phyloP scores from a whole-genome alignment of 2,888 invertebrate genomes.

The Liodrosophila aerea region DNA sequence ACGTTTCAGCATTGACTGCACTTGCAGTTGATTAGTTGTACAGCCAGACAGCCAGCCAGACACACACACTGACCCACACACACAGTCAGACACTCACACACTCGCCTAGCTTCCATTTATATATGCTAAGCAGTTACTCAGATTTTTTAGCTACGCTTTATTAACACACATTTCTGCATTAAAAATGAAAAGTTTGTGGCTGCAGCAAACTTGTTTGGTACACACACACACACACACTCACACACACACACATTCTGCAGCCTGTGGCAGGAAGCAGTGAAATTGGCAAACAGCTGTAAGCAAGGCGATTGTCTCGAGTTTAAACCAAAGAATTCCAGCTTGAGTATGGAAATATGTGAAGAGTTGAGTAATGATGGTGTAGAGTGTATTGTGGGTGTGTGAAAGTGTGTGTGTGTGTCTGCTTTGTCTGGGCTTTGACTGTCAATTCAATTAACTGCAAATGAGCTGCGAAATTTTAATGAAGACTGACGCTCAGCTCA shows the following conservation, averaged over 20 bases:
- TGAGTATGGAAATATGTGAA: not conserved
- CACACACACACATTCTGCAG: not conserved
- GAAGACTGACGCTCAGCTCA: conserved; percentile 24
- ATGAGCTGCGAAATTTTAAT: conserved; percentile 42
- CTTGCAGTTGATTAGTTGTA: conserved; percentile 60
- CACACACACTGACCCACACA: not conserved
- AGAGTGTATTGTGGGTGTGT: not conserved
- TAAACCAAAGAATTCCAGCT: conserved; percentile 10
- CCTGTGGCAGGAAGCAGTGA: not conserved
- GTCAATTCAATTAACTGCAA: conserved; percentile 42
- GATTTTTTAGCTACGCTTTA: conserved; percentile 45
- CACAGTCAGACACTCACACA: conserved; percentile 7
- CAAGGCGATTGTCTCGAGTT: too few species aligned
- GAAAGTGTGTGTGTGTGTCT: not conserved
- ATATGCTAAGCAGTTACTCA: too few species aligned
- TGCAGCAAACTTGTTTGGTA: conserved; percentile 54
- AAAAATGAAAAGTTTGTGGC: conserved; percentile 56
- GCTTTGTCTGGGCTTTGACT: conserved; percentile 1
- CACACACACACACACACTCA: conserved; percentile 1
- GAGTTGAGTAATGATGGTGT: conserved; percentile 1
- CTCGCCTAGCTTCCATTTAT: too few species aligned
- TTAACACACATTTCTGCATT: conserved; percentile 67
- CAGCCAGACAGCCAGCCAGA: conserved; percentile 13
- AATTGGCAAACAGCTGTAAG: not conserved
- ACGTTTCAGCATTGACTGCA: conserved; percentile 49